Conservation (phyloP, 2,113 vertebrate genomes). For the Thermophis baileyi region DNA sequence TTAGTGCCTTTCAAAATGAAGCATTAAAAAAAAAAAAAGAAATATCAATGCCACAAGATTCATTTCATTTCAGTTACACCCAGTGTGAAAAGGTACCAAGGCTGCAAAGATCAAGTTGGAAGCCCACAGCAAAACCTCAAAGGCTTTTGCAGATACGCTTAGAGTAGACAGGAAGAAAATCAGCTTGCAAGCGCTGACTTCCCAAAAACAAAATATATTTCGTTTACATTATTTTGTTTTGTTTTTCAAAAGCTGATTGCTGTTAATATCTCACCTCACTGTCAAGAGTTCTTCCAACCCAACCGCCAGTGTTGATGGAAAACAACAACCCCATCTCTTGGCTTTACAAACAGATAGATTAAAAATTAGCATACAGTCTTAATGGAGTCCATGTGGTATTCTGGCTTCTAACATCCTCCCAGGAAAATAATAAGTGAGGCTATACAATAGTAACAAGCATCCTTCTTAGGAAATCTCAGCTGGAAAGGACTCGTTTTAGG, state of each 20-base stretch:
- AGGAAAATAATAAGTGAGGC: neutral
- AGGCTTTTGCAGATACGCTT: neutral
- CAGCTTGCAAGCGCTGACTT: neutral
- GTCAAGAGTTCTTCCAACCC: conserved; percentile 47
- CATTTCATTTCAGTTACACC: conserved; percentile 8
- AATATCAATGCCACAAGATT: conserved; percentile 12
- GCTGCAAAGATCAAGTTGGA: neutral
- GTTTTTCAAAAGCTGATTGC: conserved; percentile 6
- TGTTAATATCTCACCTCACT: conserved; percentile 30
- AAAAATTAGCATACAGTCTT: conserved; percentile 47
- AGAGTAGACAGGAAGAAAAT: neutral
- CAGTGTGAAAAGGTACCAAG: conserved; percentile 13
- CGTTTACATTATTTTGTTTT: neutral
- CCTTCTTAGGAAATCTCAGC: conserved; percentile 33
- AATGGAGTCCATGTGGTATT: neutral
- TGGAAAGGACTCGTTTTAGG: conserved; percentile 15
- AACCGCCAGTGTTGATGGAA: conserved; percentile 16
- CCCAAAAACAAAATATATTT: conserved; percentile 15
- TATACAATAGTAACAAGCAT: conserved; percentile 19
- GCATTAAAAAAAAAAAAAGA: neutral
- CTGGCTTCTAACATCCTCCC: conserved; percentile 1
- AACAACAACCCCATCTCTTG: conserved; percentile 38
- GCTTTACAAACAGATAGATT: conserved; percentile 55
- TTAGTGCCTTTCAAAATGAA: neutral
- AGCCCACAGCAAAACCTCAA: neutral